Evolutionary conservation across 2,113 vertebrate species (phyloP).

Genomic region (Platanista minor): DNA sequence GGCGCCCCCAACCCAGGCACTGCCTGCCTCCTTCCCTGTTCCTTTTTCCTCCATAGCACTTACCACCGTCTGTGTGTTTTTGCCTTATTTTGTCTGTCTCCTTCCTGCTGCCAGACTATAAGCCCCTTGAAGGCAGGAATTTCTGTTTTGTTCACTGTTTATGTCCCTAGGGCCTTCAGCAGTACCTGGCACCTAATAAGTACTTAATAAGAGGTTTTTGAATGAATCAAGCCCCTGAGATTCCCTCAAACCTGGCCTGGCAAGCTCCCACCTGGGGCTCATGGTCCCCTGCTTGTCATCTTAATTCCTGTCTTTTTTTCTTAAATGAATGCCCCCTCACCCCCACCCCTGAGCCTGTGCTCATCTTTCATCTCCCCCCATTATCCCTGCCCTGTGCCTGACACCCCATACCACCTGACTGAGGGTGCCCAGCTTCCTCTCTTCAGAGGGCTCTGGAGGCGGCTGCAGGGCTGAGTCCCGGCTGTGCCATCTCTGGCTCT

Average conservation of each 20-base stretch:
- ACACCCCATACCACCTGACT: neutral
- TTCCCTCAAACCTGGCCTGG: neutral
- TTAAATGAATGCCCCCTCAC: neutral
- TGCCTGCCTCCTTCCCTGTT: slow-evolving; percentile 18
- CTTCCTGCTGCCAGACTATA: neutral
- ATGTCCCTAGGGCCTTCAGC: neutral
- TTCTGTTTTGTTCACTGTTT: neutral
- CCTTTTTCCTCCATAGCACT: neutral
- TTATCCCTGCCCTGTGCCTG: neutral
- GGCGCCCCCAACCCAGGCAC: rapidly evolving
- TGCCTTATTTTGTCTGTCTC: neutral
- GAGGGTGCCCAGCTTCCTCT: neutral
- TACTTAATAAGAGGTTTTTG: neutral
- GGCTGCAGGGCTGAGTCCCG: neutral
- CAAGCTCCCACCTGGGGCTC: neutral
- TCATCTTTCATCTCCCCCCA: neutral
- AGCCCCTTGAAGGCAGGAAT: neutral
- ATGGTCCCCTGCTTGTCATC: neutral
- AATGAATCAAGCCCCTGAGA: neutral
- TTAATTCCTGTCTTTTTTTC: neutral
- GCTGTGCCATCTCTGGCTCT: no score
- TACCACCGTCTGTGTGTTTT: no score
- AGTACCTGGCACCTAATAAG: neutral
- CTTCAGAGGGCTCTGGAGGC: neutral
- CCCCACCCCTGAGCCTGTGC: neutral